Base-by-base conservation (phyloP, 2,888 invertebrate species). In the Erebia ligea region DNA sequence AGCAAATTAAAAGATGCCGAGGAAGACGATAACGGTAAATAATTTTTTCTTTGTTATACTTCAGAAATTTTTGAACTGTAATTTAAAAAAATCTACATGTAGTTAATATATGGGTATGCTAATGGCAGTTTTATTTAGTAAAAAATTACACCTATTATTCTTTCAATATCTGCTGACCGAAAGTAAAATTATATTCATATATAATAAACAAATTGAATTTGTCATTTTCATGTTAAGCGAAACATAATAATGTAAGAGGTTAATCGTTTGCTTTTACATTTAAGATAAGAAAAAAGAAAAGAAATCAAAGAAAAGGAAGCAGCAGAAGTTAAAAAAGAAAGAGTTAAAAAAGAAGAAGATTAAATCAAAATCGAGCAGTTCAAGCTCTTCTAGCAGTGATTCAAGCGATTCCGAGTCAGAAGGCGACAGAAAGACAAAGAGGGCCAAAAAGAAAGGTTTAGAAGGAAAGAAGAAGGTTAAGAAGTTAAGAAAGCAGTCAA, bases 301-400 rank as follows among this genome's bases (percentile, higher is more conserved):
- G 79, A 91, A 88, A 68, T 61, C 78, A 0, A 90, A 86, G 75
- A 89, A 86, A 80, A 90, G 88, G 75, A 89, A 86, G 73, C 79
- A 81, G 17, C 81, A 82, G 42, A 91, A 88, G 72, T 64, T 78
- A n/a, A 89, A 89, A 73, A 87, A 86, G 77, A 89, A 85, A 70
- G 80, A 76, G 2, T 81, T 76, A 19, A 90, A 90, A 75, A 90
- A 88, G 77, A 91, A 85, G 75, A 91, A 87, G 71, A 74, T 79
- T 0, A 85, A 77, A 81, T 81, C 81, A 25, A 81, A 90, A n/a
- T 88, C 91, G 10, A 78, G 78, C 64, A 72, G 70, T 0, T 82
- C 82, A 0, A 72, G 71, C 3, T 81, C 81, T 1, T 81, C 82
- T 0, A 83, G 82, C 10, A 78, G 76, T 13, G 82, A 81, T 0